Evolutionary conservation across 2,113 vertebrate species (phyloP).

Genomic region (Rhineura floridana): DNA sequence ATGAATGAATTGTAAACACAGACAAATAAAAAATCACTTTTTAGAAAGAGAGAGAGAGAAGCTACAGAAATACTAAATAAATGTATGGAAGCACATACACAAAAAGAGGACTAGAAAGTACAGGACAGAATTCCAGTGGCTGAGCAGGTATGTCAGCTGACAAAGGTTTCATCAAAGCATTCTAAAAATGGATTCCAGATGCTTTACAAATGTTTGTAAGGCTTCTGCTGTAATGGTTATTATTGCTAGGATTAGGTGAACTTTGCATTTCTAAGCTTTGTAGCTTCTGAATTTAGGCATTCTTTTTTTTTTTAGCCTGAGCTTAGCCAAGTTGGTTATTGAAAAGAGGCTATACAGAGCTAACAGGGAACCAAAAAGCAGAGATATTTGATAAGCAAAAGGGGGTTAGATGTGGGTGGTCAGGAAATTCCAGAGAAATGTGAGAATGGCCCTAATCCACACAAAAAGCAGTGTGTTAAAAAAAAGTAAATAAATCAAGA

Average conservation of each 20-base stretch:
- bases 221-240: neutral
- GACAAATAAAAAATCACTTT: no score
- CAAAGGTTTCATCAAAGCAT: neutral
- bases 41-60: no score
- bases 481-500: neutral
- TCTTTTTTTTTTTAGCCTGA: neutral
- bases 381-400: neutral
- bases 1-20: no score
- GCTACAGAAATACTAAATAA: no score
- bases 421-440: neutral
- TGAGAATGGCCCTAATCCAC: neutral
- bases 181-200: neutral
- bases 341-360: neutral
- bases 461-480: neutral
- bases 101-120: neutral
- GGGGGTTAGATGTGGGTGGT: neutral
- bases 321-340: neutral
- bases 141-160: neutral
- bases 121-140: neutral
- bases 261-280: neutral
- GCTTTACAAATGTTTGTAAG: neutral
- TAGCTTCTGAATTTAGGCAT: neutral
- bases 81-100: neutral
- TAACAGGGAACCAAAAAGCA: neutral
- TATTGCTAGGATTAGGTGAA: neutral